These are phyloP conservation scores for Psilanteris sp. DNA, from an alignment of 1,140 invertebrate species.

Conservation along the genomic window DNA sequence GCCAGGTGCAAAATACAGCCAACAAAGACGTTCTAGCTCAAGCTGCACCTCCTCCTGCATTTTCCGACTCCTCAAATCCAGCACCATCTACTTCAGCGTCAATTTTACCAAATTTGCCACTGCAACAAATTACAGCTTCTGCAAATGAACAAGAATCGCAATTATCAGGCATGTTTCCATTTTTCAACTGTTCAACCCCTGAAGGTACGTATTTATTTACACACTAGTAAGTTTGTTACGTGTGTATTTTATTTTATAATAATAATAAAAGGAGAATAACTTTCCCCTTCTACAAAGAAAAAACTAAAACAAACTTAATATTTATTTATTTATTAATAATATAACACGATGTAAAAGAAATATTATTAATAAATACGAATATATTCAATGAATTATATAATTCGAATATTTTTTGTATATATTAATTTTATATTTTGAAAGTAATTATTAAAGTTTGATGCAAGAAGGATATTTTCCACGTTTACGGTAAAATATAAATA, in stretches of 20 bases:
- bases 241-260: constrained; percentile 7
- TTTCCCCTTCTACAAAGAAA: too few species aligned
- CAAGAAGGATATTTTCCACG: too few species aligned
- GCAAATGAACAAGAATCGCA: constrained; percentile 28
- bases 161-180: constrained; percentile 22
- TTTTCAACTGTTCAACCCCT: constrained; percentile 22
- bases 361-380: too few species aligned
- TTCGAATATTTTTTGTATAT: too few species aligned
- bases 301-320: too few species aligned
- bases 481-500: too few species aligned
- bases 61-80: constrained; percentile 12
- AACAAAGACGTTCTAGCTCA: constrained; percentile 21
- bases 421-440: too few species aligned
- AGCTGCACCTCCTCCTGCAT: constrained; percentile 4
- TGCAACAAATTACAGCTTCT: constrained; percentile 14
- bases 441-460: too few species aligned
- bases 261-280: not conserved
- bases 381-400: too few species aligned
- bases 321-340: too few species aligned
- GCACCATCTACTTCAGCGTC: constrained; percentile 41
- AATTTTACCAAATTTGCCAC: constrained; percentile 11
- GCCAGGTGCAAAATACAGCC: constrained; percentile 11
- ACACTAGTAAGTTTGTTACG: too few species aligned
- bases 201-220: constrained; percentile 24
- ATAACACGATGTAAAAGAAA: too few species aligned